These are phyloP conservation scores for Sebastes dallii DNA, from an alignment of 2,797 vertebrate genomes.

Conservation along the genomic window DNA sequence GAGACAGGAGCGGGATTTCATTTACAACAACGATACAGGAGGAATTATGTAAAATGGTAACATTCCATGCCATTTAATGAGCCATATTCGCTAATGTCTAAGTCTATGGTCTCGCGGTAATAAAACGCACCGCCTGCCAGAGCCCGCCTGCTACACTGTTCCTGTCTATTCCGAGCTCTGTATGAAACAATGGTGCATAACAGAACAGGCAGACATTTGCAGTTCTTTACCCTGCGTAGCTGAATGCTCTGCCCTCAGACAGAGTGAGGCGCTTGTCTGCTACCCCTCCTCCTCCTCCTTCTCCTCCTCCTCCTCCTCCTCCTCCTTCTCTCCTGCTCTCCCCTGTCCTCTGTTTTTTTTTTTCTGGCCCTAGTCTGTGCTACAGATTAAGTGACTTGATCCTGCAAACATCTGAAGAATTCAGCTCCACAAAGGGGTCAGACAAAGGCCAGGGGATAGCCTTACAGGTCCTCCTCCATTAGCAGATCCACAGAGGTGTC, in stretches of 20 bases:
- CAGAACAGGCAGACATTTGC: constrained; percentile 78
- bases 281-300: constrained; percentile 22
- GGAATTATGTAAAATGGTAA: constrained; percentile 82
- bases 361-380: constrained; percentile 53
- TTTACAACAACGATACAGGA: constrained; percentile 79
- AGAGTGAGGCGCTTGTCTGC: constrained; percentile 70
- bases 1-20: constrained; percentile 79
- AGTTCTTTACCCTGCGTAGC: constrained; percentile 68
- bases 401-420: constrained; percentile 83
- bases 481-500: constrained; percentile 74
- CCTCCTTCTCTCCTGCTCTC: constrained; percentile 29
- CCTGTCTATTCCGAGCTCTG: constrained; percentile 73
- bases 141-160: constrained; percentile 65
- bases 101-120: constrained; percentile 73
- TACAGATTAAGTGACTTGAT: constrained; percentile 81
- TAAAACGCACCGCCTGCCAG: constrained; percentile 74
- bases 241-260: constrained; percentile 70
- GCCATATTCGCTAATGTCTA: constrained; percentile 80
- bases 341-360: constrained; percentile 40
- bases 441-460: constrained; percentile 83
- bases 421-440: constrained; percentile 84
- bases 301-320: neutral
- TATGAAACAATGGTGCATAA: constrained; percentile 80
- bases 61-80: constrained; percentile 83
- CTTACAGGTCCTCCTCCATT: constrained; percentile 80